phyloP scores from a whole-genome alignment of 2,113 vertebrate species.

The Cryptoleucopteryx plumbea region DNA sequence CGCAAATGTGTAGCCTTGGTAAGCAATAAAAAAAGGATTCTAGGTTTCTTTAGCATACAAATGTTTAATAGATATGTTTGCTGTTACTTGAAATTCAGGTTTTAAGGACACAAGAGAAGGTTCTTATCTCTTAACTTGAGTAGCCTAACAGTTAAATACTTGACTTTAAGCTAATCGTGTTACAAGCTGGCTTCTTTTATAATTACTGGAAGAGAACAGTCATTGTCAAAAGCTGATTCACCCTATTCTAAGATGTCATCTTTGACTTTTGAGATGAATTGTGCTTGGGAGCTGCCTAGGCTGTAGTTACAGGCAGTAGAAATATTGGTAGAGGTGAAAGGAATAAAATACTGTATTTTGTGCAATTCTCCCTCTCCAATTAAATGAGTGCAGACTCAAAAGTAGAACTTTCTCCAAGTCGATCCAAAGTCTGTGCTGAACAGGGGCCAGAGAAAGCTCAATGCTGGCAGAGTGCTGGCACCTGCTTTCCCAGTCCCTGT shows the following conservation, averaged over 20 bases:
- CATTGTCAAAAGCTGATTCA: neutral
- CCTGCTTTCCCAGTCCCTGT: neutral
- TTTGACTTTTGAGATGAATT: neutral
- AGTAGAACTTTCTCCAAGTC: neutral
- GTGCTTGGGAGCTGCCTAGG: neutral
- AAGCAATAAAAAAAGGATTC: neutral
- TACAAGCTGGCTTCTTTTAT: neutral
- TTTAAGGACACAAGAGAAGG: neutral
- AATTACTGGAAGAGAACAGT: neutral
- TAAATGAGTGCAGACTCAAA: neutral
- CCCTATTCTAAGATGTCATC: neutral
- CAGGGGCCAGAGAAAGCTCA: neutral
- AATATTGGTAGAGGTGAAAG: neutral
- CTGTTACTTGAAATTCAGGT: neutral
- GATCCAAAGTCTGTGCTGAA: neutral
- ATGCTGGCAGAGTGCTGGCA: neutral
- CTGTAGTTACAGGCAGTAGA: neutral
- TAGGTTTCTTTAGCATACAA: neutral
- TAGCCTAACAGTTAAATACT: neutral
- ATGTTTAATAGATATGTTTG: neutral
- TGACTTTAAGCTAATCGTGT: neutral
- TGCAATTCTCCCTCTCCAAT: neutral
- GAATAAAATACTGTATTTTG: neutral
- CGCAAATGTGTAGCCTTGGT: neutral
- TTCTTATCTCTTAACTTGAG: neutral